phyloP scores from a whole-genome alignment of 2,888 invertebrate species.

The Limenitis camilla region DNA sequence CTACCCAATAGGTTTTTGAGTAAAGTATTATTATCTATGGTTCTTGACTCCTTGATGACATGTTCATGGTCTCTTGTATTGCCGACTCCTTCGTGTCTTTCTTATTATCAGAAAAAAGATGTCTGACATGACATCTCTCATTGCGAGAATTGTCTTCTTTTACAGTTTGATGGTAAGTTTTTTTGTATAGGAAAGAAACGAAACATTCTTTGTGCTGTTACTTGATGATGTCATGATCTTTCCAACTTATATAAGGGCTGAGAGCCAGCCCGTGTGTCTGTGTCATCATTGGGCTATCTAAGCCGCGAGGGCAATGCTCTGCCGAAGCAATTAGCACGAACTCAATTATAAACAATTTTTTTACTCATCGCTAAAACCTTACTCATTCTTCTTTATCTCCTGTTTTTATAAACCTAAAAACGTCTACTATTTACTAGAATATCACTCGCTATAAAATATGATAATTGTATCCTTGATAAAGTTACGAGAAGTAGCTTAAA shows the following conservation, averaged over 20 bases:
- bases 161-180: background rate
- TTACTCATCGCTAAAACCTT: conserved; percentile 20
- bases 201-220: too few relatives aligned
- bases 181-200: too few relatives aligned
- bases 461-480: too few relatives aligned
- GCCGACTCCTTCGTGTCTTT: background rate
- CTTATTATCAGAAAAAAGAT: background rate
- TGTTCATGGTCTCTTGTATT: too few relatives aligned
- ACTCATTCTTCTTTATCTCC: conserved; percentile 12
- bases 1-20: background rate
- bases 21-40: background rate
- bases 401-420: background rate
- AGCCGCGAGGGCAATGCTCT: conserved; percentile 13
- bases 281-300: conserved; percentile 6
- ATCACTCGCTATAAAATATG: too few relatives aligned
- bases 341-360: conserved; percentile 26
- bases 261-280: background rate
- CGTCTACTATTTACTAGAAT: too few relatives aligned
- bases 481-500: too few relatives aligned
- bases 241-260: too few relatives aligned
- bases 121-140: too few relatives aligned
- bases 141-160: background rate
- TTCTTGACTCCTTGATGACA: too few relatives aligned
- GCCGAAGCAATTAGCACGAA: conserved; percentile 17
- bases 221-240: too few relatives aligned